Conservation (phyloP, 1,140 invertebrate species). For the Sycophaga agraensis region DNA sequence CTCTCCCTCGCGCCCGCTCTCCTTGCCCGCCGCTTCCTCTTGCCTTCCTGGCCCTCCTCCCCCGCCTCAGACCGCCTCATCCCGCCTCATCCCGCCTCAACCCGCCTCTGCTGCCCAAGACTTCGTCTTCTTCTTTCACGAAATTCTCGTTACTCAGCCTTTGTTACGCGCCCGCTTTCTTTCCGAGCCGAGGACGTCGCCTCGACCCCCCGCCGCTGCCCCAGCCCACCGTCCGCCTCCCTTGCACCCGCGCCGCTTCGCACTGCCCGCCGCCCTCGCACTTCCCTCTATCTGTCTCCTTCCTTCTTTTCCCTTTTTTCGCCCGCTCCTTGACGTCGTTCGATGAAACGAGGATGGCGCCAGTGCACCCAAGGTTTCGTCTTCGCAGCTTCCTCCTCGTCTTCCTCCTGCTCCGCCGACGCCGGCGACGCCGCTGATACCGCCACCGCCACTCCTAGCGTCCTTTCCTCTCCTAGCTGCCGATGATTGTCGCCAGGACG, state of each 20-base stretch:
- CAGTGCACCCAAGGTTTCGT: background rate
- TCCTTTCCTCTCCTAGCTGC: background rate
- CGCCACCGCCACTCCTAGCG: no score
- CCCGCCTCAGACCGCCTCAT: background rate
- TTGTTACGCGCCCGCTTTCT: conserved; percentile 3
- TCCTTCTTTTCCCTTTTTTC: no score
- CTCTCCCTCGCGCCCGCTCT: background rate
- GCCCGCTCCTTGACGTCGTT: background rate
- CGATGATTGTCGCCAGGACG: conserved; percentile 10
- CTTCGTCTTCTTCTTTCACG: conserved; percentile 1
- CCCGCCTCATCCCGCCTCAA: background rate
- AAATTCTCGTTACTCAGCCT: conserved; percentile 23
- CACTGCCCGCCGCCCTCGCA: background rate
- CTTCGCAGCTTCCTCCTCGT: background rate
- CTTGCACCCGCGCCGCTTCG: background rate
- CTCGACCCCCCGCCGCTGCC: no score
- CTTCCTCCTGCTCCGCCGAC: no score
- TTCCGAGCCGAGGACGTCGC: background rate
- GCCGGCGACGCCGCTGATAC: no score
- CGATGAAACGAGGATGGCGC: background rate
- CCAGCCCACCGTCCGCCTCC: no score
- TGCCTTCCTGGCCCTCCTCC: background rate
- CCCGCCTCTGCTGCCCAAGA: background rate
- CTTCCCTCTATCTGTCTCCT: no score
- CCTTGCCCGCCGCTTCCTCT: background rate